Conservation (phyloP, 2,113 vertebrate species). For the Prochilodus magdalenae region DNA sequence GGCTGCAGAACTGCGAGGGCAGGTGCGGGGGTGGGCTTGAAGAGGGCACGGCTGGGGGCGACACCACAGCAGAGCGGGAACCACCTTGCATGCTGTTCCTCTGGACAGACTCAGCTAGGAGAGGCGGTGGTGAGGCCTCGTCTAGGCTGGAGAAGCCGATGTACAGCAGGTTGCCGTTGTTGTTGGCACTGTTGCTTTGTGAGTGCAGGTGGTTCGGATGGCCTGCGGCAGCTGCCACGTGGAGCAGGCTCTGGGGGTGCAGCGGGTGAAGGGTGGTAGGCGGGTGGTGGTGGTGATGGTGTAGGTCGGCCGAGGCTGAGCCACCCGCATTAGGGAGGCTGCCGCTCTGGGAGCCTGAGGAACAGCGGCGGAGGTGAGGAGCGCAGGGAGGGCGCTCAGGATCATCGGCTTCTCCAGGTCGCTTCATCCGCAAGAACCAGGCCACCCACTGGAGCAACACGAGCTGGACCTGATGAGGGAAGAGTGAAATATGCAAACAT, state of each 20-base stretch:
- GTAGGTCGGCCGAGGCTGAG: conserved; percentile 27
- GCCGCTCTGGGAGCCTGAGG: conserved; percentile 75
- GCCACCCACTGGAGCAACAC: conserved; percentile 82
- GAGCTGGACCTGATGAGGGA: conserved; percentile 70
- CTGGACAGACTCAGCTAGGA: conserved; percentile 67
- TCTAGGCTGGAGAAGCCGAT: conserved; percentile 80
- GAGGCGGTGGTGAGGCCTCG: conserved; percentile 63
- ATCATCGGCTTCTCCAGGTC: conserved; percentile 75
- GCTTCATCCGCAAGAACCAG: conserved; percentile 83
- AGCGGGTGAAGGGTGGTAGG: conserved; percentile 70
- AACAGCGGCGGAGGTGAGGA: conserved; percentile 77
- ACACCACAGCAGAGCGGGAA: conserved; percentile 67
- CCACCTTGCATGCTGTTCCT: conserved; percentile 67
- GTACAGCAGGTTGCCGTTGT: conserved; percentile 80
- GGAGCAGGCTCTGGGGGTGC: conserved; percentile 73
- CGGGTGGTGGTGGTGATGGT: conserved; percentile 45
- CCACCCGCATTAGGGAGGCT: conserved; percentile 70
- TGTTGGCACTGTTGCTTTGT: conserved; percentile 72
- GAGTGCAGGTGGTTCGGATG: conserved; percentile 70
- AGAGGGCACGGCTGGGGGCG: conserved; percentile 60
- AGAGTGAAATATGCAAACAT: neutral
- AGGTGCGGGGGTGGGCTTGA: conserved; percentile 89
- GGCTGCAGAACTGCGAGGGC: conserved; percentile 75
- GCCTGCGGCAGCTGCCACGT: conserved; percentile 33
- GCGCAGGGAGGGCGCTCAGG: conserved; percentile 75